Conservation (phyloP, 2,113 vertebrate genomes). For the Crotophaga sulcirostris region DNA sequence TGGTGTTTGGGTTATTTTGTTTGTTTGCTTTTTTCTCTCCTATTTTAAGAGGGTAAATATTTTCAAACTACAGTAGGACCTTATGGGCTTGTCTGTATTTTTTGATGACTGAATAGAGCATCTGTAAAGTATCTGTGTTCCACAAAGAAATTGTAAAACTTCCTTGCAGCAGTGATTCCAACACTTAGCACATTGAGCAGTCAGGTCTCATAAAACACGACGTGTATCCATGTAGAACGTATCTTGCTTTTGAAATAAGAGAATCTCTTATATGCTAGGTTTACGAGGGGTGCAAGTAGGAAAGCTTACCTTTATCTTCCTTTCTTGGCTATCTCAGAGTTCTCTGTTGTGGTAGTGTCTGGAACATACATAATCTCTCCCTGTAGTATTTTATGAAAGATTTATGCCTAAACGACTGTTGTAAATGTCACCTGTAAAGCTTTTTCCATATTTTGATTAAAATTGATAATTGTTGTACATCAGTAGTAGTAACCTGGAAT, state of each 20-base stretch:
- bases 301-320: neutral
- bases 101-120: neutral
- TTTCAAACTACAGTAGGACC: neutral
- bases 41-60: neutral
- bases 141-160: neutral
- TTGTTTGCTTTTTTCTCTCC: no score
- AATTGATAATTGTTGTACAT: neutral
- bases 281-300: neutral
- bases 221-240: neutral
- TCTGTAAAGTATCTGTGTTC: neutral
- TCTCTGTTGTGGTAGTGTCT: neutral
- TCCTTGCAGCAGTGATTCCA: conserved; percentile 2
- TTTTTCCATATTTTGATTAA: neutral
- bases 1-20: no score
- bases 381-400: neutral
- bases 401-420: neutral
- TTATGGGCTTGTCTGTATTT: neutral
- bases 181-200: neutral
- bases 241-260: neutral
- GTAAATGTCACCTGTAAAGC: neutral
- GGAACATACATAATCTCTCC: neutral
- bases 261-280: neutral
- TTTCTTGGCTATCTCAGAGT: neutral
- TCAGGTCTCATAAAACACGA: neutral
- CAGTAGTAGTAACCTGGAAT: neutral